Base-by-base conservation (phyloP, 2,888 invertebrate species). In the Eupithecia subumbrata region DNA sequence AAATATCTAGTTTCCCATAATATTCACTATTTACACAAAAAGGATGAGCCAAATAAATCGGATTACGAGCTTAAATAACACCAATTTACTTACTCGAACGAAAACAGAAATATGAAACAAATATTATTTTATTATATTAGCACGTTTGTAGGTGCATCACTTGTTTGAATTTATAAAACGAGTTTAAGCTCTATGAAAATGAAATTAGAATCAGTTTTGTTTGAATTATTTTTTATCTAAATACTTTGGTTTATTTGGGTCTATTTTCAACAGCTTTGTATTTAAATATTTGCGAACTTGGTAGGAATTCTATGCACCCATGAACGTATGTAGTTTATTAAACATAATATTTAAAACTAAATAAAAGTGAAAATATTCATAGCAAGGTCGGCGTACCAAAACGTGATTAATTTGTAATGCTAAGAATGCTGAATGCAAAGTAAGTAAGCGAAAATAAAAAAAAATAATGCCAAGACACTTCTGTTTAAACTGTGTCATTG, bases 71-170 rank as follows among this genome's bases (percentile, higher is more conserved):
- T 82, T 82, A 83, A 84, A 90, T 89, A 91, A 90, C 89, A 90
- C 87, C 89, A 92, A 90, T 89, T 86, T 92, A 91, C 93, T 93
- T 92, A 87, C 88, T 82, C 83, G 83, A 87, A 88, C 83, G 84
- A 82, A 84, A 85, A 84, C 81, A 87, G 87, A 90, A 92, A 92
- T 92, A 92, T 90, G 90, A 91, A 93, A 90, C 88, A 94, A 79
- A 93, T 92, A 92, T 93, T 93, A n/a, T n/a, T n/a, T n/a, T n/a
- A n/a, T n/a, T n/a, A 93, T 92, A 92, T 93, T 93, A 81, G 79
- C 85, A 83, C 83, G 85, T 72, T 67, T 11, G 12, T 25, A 64
- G 34, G 11, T 43, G 14, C 40, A 37, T 67, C 67, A 67, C 67
- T 40, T 40, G 11, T 40, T 67, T 66, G 12, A 22, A 56, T 56